Conservation (phyloP, 2,113 vertebrate genomes). For the Tetrao urogallus region DNA sequence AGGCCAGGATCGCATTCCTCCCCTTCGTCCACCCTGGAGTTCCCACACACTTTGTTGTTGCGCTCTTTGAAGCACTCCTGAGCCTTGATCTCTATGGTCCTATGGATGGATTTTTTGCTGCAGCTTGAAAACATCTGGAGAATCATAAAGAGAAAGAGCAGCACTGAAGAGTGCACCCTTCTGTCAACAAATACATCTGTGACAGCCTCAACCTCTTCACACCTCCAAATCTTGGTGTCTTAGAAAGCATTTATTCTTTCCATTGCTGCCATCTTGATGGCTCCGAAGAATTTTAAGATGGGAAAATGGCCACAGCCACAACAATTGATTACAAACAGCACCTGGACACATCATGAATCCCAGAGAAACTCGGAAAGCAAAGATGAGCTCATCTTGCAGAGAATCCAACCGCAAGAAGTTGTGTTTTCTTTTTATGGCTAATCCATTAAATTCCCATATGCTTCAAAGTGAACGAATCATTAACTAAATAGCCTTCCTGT, state of each 20-base stretch:
- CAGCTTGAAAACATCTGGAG: conserved; percentile 93
- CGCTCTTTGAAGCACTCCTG: conserved; percentile 91
- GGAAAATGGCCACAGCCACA: neutral
- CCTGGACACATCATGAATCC: neutral
- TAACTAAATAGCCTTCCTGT: neutral
- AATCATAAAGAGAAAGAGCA: neutral
- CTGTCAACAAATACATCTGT: neutral
- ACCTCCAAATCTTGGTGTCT: neutral
- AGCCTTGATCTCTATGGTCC: conserved; percentile 88
- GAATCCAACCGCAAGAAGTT: neutral
- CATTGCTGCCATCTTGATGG: neutral
- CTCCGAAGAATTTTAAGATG: neutral
- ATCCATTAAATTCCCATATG: neutral
- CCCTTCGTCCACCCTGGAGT: conserved; percentile 94
- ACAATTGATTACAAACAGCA: neutral
- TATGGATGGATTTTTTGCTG: conserved; percentile 93
- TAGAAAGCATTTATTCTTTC: neutral
- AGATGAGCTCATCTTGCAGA: neutral
- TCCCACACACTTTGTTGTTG: conserved; percentile 95
- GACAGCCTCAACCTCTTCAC: neutral
- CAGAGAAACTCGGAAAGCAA: neutral
- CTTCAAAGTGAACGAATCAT: neutral
- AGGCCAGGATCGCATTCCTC: conserved; percentile 96
- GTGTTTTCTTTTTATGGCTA: neutral
- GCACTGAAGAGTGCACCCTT: neutral